These are phyloP conservation scores for Arrhamphus sclerolepis DNA, from an alignment of 2,797 vertebrate genomes.

Conservation along the genomic window DNA sequence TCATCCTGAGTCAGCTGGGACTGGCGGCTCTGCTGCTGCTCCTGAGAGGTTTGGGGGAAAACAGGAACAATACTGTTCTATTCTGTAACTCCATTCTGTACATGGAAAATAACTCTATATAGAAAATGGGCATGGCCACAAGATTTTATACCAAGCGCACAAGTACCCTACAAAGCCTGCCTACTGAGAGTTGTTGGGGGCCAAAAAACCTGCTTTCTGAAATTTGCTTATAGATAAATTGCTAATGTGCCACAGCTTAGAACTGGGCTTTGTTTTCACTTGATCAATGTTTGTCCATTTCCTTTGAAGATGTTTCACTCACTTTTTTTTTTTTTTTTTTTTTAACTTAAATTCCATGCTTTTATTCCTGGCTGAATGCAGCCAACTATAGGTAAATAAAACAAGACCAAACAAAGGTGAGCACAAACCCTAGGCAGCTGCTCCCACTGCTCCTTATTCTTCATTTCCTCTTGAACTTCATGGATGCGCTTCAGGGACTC, in stretches of 20 bases:
- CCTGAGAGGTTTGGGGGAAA: constrained; percentile 76
- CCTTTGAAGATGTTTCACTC: no score
- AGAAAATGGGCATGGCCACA: no score
- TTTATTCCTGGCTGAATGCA: not conserved
- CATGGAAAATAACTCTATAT: no score
- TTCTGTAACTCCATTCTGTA: not conserved
- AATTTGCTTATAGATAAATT: no score
- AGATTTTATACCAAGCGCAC: no score
- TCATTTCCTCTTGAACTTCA: constrained; percentile 99
- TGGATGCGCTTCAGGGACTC: constrained; percentile 99
- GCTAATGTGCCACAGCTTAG: no score
- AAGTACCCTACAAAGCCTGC: no score
- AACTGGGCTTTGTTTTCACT: no score
- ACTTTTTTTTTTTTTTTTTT: no score
- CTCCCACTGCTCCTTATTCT: constrained; percentile 98
- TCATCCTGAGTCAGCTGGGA: constrained; percentile 98
- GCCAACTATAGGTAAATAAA: constrained; percentile 3
- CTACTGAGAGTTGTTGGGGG: no score
- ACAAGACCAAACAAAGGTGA: not conserved
- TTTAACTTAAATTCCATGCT: not conserved
- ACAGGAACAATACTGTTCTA: not conserved
- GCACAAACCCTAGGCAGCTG: constrained; percentile 91
- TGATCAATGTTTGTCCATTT: no score
- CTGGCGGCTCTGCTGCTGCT: constrained; percentile 97
- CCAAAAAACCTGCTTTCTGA: no score